phyloP scores from a whole-genome alignment of 2,113 vertebrate genomes.

The Microtus richardsoni region DNA sequence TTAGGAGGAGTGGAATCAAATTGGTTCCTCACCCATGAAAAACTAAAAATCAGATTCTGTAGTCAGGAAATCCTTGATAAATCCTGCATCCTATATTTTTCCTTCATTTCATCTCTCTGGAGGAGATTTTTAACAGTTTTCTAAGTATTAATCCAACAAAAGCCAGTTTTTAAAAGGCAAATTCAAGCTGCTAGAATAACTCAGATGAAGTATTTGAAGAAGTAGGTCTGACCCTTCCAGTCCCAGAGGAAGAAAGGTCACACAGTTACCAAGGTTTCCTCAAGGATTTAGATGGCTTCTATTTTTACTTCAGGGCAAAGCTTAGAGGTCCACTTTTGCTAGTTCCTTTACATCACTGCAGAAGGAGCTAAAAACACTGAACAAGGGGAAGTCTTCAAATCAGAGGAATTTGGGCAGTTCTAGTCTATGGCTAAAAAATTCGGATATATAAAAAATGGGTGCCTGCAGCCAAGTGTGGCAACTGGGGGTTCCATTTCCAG shows the following conservation, averaged over 20 bases:
- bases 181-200: not conserved
- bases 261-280: not conserved
- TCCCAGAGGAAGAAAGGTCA: not conserved
- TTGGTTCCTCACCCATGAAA: not conserved
- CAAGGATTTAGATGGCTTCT: not conserved
- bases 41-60: not conserved
- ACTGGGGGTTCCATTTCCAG: not conserved
- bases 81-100: not conserved
- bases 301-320: not conserved
- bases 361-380: not conserved
- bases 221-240: not conserved
- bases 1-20: not conserved
- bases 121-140: not conserved
- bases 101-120: not conserved
- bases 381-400: not conserved
- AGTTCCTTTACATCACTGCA: not conserved
- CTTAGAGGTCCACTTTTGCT: too few species aligned
- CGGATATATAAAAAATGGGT: too few species aligned
- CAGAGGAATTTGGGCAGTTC: not conserved
- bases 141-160: slow-evolving; percentile 39
- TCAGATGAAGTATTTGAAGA: not conserved
- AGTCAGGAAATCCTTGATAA: not conserved
- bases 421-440: not conserved
- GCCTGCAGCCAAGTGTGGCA: not conserved
- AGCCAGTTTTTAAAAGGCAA: not conserved